Percentiles rank a stretch among this genome's conserved stretches.
phyloP scores from a whole-genome alignment of 2,113 vertebrate genomes.

The Penelope pileata region DNA sequence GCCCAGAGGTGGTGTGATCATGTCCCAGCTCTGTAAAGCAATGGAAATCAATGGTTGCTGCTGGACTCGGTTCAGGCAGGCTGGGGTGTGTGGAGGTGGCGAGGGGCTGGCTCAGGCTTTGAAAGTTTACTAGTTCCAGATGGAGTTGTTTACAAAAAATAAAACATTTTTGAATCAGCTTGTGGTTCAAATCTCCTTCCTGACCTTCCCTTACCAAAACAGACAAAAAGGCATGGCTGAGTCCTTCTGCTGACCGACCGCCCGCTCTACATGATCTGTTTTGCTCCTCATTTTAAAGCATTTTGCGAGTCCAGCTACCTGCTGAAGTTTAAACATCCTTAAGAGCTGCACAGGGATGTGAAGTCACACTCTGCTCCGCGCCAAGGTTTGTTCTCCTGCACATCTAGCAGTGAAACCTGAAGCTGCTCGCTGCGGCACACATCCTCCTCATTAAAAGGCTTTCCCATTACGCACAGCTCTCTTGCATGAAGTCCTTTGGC shows the following conservation, averaged over 20 bases:
- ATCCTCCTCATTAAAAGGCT: slow-evolving; percentile 46
- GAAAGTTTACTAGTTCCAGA: slow-evolving; percentile 70
- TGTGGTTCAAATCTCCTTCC: slow-evolving; percentile 46
- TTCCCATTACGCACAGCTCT: slow-evolving; percentile 43
- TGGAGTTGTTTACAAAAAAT: slow-evolving; percentile 77
- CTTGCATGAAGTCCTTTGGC: slow-evolving; percentile 23
- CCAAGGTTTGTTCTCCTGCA: slow-evolving; percentile 59
- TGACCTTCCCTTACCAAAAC: slow-evolving; percentile 45
- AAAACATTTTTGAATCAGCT: slow-evolving; percentile 66
- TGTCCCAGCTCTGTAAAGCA: slow-evolving; percentile 56
- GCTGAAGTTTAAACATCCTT: slow-evolving; percentile 34
- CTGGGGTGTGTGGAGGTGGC: slow-evolving; percentile 47
- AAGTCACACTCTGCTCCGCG: slow-evolving; percentile 46
- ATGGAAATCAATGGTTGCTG: slow-evolving; percentile 66
- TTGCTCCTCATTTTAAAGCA: slow-evolving; percentile 41
- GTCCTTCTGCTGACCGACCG: slow-evolving; percentile 24
- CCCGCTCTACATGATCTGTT: not conserved
- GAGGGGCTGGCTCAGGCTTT: slow-evolving; percentile 19
- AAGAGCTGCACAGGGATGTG: slow-evolving; percentile 16
- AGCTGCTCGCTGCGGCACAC: not conserved
- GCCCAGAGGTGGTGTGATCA: slow-evolving; percentile 66
- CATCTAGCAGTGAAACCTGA: slow-evolving; percentile 60
- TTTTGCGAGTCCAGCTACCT: slow-evolving; percentile 47
- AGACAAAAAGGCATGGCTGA: slow-evolving; percentile 37
- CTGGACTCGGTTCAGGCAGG: slow-evolving; percentile 65